Evolutionary conservation across 2,888 invertebrate species (phyloP).

Genomic region (Papilio gigon): DNA sequence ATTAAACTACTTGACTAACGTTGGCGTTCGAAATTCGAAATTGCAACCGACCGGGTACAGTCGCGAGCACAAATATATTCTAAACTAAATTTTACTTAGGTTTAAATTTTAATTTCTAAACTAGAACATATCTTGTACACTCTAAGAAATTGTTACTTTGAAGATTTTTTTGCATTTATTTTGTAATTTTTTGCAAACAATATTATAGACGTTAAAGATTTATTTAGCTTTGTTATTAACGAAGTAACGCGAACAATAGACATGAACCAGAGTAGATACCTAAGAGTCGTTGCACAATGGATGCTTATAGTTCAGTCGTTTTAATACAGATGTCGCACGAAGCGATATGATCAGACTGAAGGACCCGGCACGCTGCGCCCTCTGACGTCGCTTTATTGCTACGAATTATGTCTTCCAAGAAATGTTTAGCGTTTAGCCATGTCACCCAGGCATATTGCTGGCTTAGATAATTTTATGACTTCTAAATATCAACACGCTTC

Average conservation of each 20-base stretch:
- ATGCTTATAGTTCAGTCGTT: slow-evolving; percentile 11
- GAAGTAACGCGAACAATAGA: too few species aligned
- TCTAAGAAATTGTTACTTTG: background rate
- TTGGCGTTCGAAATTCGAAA: slow-evolving; percentile 23
- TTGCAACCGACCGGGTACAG: slow-evolving; percentile 8
- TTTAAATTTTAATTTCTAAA: too few species aligned
- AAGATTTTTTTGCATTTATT: background rate
- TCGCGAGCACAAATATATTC: slow-evolving; percentile 7
- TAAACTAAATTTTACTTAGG: background rate
- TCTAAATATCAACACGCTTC: too few species aligned
- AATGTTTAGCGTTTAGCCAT: slow-evolving; percentile 36
- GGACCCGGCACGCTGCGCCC: slow-evolving; percentile 22
- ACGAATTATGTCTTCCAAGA: slow-evolving; percentile 38
- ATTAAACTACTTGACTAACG: slow-evolving; percentile 38
- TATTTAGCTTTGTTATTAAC: background rate
- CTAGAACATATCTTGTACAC: too few species aligned
- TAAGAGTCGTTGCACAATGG: background rate
- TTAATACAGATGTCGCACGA: slow-evolving; percentile 30
- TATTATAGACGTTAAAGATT: background rate
- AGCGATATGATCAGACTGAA: slow-evolving; percentile 20
- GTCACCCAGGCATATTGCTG: slow-evolving; percentile 3
- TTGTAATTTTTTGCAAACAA: background rate
- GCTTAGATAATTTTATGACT: background rate
- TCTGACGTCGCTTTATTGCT: slow-evolving; percentile 31
- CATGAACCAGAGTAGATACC: background rate